These are phyloP conservation scores for Felis chaus DNA, from an alignment of 2,113 vertebrate species.

Conservation along the genomic window DNA sequence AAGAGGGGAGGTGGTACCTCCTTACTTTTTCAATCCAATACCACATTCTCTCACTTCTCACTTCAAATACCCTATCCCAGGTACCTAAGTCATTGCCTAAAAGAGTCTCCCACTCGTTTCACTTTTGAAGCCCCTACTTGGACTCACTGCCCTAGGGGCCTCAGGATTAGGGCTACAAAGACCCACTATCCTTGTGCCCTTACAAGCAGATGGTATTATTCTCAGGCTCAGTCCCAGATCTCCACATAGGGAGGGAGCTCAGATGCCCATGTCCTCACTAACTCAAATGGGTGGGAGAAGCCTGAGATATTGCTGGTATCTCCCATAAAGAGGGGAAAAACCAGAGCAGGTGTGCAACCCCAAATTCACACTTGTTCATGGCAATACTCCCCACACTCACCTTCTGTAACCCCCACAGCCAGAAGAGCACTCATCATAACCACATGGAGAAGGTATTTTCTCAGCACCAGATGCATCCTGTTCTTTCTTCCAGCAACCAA, in stretches of 20 bases:
- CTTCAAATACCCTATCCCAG: background rate
- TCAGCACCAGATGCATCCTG: conserved; percentile 37
- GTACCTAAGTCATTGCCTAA: background rate
- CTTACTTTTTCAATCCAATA: conserved; percentile 10
- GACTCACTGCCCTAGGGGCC: background rate
- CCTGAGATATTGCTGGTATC: background rate
- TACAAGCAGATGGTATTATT: conserved; percentile 1
- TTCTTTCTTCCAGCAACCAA: conserved; percentile 45
- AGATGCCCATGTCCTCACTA: background rate
- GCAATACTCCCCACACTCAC: conserved; percentile 75
- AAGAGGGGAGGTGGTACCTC: background rate
- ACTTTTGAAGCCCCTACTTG: background rate
- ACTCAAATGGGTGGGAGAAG: background rate
- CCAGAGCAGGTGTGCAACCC: conserved; percentile 12
- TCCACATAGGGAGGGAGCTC: background rate
- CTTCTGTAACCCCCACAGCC: conserved; percentile 68
- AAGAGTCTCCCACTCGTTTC: background rate
- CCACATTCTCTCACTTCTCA: background rate
- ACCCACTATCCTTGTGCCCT: background rate
- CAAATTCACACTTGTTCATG: background rate
- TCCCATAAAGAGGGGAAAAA: background rate
- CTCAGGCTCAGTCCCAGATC: background rate
- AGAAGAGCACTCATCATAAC: conserved; percentile 70
- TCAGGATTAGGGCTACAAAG: background rate
- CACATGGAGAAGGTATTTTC: background rate